A percentile compares a stretch with the other conserved stretches of the same genome.
Evolutionary conservation across 2,113 vertebrate genomes (phyloP).

Genomic region (Rhipidura dahli): DNA sequence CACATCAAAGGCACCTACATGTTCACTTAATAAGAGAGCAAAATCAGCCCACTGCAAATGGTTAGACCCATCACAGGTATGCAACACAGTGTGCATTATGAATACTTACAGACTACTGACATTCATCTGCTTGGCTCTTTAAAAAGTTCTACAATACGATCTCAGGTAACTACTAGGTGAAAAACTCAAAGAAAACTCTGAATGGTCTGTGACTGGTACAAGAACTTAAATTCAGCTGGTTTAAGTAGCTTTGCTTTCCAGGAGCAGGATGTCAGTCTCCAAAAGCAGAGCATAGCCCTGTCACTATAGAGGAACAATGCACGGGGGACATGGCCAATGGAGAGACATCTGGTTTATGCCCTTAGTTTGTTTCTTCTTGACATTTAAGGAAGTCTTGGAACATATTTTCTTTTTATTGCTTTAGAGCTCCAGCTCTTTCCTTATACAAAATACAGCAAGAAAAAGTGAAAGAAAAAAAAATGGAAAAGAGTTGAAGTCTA

Average conservation of each 20-base stretch:
- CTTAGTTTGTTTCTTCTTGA: background rate
- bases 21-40: background rate
- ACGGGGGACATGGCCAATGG: accelerated
- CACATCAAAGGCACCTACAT: background rate
- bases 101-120: background rate
- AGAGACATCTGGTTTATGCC: background rate
- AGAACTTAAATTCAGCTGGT: background rate
- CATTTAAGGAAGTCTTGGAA: background rate
- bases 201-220: background rate
- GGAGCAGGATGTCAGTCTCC: background rate
- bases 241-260: background rate
- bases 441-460: background rate
- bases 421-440: background rate
- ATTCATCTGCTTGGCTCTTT: background rate
- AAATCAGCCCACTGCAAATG: background rate
- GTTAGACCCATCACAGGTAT: background rate
- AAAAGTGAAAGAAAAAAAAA: background rate
- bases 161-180: background rate
- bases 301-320: background rate
- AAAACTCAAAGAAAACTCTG: background rate
- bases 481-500: background rate
- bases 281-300: background rate
- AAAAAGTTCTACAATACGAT: background rate
- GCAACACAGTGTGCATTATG: background rate
- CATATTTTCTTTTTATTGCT: background rate